Evolutionary conservation across 2,113 vertebrate genomes (phyloP), one percentile per base, ranked within the genome.

Genomic region (Ictidomys tridecemlineatus): DNA sequence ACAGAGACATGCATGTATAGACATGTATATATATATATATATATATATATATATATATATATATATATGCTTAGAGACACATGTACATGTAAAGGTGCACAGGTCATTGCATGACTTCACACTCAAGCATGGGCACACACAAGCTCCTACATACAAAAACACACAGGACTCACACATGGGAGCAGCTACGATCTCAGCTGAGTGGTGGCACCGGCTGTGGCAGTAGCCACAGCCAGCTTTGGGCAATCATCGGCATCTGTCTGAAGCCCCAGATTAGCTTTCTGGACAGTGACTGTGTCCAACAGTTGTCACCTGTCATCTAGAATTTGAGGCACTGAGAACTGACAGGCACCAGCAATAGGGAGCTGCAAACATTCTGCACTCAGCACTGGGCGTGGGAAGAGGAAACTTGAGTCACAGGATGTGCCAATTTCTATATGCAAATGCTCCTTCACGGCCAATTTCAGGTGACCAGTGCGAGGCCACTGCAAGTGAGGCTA

Each of bases 371-470:
- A 39, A 39, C 39, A 39, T 39, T 39, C 39, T 78, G 61, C 53
- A 89, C 11, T 32, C 28, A 10, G 8, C 0, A 4, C 58, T 1
- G 20, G 7, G 24, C 0, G 37, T 0, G 11, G 2, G 24, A 10
- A 20, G 30, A 16, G 17, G 28, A 61, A 17, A 20, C 28, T 16
- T 18, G 12, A 16, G 42, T 32, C 45, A 17, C 34, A 61, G 48
- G 37, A 7, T 56, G 77, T 63, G 63, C 70, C 30, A 17, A 5
- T 39, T 86, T 14, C 83, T 45, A 5, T 34, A 9, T 58, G 26
- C 16, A 80, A 67, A 39, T 39, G 39, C 39, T 39, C 39, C 39
- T 39, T 39, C 39, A 39, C 39, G 39, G 39, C 39, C 39, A 39
- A 39, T 39, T 39, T 39, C 39, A 39, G 20, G 37, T 16, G n/a